Evolutionary conservation across 2,888 invertebrate species (phyloP).

Genomic region (Polymixis flavicincta): DNA sequence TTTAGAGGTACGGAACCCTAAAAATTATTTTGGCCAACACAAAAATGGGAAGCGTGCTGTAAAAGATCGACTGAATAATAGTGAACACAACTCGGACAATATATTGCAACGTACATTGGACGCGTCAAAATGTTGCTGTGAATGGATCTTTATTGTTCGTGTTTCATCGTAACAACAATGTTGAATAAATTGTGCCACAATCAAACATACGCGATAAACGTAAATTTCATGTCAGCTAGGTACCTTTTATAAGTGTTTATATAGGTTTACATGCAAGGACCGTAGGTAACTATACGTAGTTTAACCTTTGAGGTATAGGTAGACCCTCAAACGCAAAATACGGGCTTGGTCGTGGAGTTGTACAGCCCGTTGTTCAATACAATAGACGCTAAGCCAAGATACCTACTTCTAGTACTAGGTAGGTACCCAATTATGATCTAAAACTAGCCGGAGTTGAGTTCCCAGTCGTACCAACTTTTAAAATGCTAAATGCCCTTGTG

Average conservation of each 20-base stretch:
- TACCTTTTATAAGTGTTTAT: conserved; percentile 28
- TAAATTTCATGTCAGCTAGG: conserved; percentile 48
- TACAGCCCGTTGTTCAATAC: neutral
- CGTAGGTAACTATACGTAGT: neutral
- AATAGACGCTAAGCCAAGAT: conserved; percentile 12
- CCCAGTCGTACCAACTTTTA: too few species aligned
- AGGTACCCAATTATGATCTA: neutral
- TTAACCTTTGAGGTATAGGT: conserved; percentile 12
- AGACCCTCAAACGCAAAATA: conserved; percentile 3
- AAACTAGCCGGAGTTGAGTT: too few species aligned
- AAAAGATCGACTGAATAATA: conserved; percentile 40
- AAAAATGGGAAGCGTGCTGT: conserved; percentile 22
- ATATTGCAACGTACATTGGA: conserved; percentile 63
- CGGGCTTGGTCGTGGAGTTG: neutral
- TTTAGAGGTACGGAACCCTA: too few species aligned
- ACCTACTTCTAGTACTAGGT: conserved; percentile 1
- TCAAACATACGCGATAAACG: conserved; percentile 63
- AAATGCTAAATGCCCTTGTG: too few species aligned
- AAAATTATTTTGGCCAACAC: conserved; percentile 13
- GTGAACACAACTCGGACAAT: conserved; percentile 42
- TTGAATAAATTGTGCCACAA: conserved; percentile 65
- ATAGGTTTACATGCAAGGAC: neutral
- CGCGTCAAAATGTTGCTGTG: conserved; percentile 75
- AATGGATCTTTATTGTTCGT: conserved; percentile 74
- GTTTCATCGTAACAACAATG: conserved; percentile 75